Percentiles rank a stretch among this genome's conserved stretches.
Conservation (phyloP, 2,888 invertebrate species). For the Hipparchia semele region DNA sequence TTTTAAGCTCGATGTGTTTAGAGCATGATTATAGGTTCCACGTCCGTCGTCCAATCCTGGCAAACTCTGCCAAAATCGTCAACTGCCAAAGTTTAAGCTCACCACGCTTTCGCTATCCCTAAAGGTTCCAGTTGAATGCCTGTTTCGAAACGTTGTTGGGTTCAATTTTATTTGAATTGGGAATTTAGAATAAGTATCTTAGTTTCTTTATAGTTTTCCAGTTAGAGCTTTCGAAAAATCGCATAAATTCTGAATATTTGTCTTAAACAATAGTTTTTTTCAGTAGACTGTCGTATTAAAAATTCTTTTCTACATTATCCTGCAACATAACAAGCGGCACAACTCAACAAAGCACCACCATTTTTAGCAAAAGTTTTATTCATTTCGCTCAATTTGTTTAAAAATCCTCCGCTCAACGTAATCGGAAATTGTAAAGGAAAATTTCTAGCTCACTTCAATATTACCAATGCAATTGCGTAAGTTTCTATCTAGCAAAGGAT, state of each 20-base stretch:
- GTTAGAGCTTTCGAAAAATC: background rate
- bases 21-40: too few relatives aligned
- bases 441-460: conserved; percentile 39
- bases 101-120: too few relatives aligned
- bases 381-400: conserved; percentile 43
- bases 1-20: too few relatives aligned
- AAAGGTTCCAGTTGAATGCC: too few relatives aligned
- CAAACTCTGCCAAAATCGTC: too few relatives aligned
- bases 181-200: too few relatives aligned
- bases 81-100: too few relatives aligned
- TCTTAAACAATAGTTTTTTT: background rate
- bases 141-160: too few relatives aligned
- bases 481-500: conserved; percentile 39
- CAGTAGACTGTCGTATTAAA: background rate
- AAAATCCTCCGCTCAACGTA: conserved; percentile 41
- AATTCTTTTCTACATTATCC: conserved; percentile 10
- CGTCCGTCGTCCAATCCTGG: too few relatives aligned
- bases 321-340: background rate
- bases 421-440: conserved; percentile 44
- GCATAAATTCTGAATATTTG: conserved; percentile 9
- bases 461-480: conserved; percentile 42
- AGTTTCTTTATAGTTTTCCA: too few relatives aligned
- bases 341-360: conserved; percentile 1
- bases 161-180: too few relatives aligned
- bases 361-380: conserved; percentile 8